Percentiles rank a stretch among this genome's conserved stretches.
These are phyloP conservation scores for Chrysopilus asiliformis DNA, from an alignment of 2,888 invertebrate species.

Conservation along the genomic window DNA sequence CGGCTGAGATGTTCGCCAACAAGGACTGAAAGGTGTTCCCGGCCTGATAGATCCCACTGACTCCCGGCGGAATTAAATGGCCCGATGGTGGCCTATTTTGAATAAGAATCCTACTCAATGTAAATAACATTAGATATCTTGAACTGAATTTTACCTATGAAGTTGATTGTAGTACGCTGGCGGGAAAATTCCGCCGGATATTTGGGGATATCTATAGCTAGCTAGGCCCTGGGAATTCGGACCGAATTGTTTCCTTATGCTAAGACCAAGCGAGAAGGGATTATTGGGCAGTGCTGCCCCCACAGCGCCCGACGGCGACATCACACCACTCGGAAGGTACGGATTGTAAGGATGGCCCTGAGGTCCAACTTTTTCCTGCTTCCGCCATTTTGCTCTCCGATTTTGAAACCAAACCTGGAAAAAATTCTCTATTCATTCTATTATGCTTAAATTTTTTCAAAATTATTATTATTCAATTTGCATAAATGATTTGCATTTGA, in stretches of 20 bases:
- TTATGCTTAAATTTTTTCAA: not conserved
- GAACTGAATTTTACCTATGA: slow-evolving; percentile 40
- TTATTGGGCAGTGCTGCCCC: slow-evolving; percentile 63
- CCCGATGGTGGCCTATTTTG: slow-evolving; percentile 46
- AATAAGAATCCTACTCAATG: too few species aligned
- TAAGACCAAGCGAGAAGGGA: slow-evolving; percentile 66
- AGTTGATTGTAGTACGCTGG: slow-evolving; percentile 45
- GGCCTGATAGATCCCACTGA: slow-evolving; percentile 42
- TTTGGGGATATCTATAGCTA: slow-evolving; percentile 55
- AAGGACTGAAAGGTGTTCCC: slow-evolving; percentile 71
- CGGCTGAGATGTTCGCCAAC: slow-evolving; percentile 62
- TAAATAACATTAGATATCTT: too few species aligned
- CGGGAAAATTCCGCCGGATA: slow-evolving; percentile 39
- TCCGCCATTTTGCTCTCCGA: slow-evolving; percentile 82
- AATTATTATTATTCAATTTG: not conserved
- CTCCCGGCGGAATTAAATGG: slow-evolving; percentile 48
- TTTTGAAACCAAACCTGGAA: slow-evolving; percentile 90
- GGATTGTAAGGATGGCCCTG: slow-evolving; percentile 84
- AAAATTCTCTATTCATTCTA: slow-evolving; percentile 13
- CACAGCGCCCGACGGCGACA: slow-evolving; percentile 45
- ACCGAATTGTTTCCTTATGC: slow-evolving; percentile 60
- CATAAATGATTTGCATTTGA: not conserved
- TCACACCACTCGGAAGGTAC: slow-evolving; percentile 54
- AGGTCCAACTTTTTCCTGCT: slow-evolving; percentile 85
- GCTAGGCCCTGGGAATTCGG: slow-evolving; percentile 47